Evolutionary conservation across 2,888 invertebrate species (phyloP), one percentile per base, ranked within the genome.

Genomic region (Andrena marginata): DNA sequence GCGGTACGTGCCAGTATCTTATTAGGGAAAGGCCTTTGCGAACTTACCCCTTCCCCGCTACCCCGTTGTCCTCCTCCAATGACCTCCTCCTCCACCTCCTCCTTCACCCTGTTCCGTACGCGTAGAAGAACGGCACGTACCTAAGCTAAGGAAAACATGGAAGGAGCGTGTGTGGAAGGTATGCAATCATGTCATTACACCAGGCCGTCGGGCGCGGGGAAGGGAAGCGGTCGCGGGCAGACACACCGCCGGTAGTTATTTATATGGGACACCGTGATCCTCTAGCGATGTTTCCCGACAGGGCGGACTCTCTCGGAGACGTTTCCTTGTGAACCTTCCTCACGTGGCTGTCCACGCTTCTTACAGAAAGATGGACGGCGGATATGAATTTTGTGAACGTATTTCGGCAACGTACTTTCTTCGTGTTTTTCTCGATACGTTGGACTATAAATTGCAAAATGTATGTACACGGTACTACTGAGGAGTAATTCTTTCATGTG

Each of bases 151-250:
- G 77, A 74, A 82, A 85, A 85, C 85, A 82, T 82, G 81, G 73
- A 76, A 33, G 73, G 62, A 73, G 77, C 75, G 72, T 80, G 86
- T 85, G 89, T 85, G 87, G 87, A 87, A 85, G 89, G 87, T 88
- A 90, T 89, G 90, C 90, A 90, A 90, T 90, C 90, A 87, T 90
- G 90, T 89, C 89, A 90, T 90, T 90, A 90, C 83, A 80, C 69
- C 75, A 72, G 77, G 76, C 75, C 63, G 76, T 78, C 67, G 20
- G 54, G 49, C 48, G 60, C 51, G 81, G 76, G 78, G 77, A 68
- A 69, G 68, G 68, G 67, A 56, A 67, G 65, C 76, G 79, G 74
- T 73, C 64, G 75, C 80, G 71, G 79, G 85, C 81, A 83, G 85
- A 87, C 87, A 81, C 82, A 87, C 71, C 62, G 70, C 80, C 77